These are phyloP conservation scores for Schrankia costaestrigalis DNA, from an alignment of 2,888 invertebrate species.

Conservation along the genomic window DNA sequence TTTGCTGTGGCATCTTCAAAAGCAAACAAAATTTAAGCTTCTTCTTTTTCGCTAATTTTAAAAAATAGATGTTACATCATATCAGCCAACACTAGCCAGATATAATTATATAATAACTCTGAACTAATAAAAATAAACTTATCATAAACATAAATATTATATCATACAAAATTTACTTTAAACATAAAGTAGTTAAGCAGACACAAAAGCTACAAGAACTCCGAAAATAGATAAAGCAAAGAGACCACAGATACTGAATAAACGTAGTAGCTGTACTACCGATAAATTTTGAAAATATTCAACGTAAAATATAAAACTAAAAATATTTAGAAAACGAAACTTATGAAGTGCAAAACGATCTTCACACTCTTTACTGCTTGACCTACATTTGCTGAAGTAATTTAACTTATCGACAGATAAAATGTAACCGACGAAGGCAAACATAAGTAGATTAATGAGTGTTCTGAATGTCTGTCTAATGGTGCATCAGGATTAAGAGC, in stretches of 20 bases:
- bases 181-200: no score
- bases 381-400: conserved; percentile 12
- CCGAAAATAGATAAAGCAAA: background rate
- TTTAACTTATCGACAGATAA: conserved; percentile 6
- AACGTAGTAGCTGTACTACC: no score
- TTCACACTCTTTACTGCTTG: conserved; percentile 5
- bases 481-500: conserved; percentile 13
- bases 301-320: background rate
- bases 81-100: no score
- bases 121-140: no score
- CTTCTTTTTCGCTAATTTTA: background rate
- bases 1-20: no score
- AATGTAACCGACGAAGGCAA: conserved; percentile 3
- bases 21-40: background rate
- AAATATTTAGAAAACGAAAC: background rate
- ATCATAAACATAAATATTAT: no score
- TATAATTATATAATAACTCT: no score
- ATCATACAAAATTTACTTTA: no score
- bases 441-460: conserved; percentile 6
- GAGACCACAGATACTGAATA: background rate
- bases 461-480: conserved; percentile 12
- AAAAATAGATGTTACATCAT: no score
- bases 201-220: no score
- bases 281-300: no score
- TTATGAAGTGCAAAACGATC: conserved; percentile 4